Conservation (phyloP, 1,140 invertebrate genomes). For the Battus philenor region DNA sequence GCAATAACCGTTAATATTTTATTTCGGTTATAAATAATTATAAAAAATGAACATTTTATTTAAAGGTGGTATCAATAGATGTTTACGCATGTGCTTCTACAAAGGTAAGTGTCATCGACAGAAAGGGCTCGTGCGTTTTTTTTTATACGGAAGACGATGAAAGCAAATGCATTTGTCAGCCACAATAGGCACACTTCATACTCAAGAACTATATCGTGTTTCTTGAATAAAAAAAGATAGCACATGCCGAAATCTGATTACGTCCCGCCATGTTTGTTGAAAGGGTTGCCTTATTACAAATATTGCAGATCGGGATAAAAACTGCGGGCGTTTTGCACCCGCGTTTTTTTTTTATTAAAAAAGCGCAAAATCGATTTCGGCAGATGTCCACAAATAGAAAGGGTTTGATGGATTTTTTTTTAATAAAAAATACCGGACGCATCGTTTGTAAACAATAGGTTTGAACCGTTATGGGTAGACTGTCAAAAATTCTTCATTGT, state of each 20-base stretch:
- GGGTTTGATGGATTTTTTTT: slow-evolving; percentile 66
- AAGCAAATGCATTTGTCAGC: slow-evolving; percentile 64
- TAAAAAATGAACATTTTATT: slow-evolving; percentile 4
- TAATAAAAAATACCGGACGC: slow-evolving; percentile 57
- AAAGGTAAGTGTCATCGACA: slow-evolving; percentile 25
- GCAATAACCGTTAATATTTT: not conserved
- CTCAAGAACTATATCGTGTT: slow-evolving; percentile 69
- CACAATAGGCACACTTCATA: slow-evolving; percentile 66
- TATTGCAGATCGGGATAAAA: slow-evolving; percentile 48
- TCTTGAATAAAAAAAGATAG: slow-evolving; percentile 58
- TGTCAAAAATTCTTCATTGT: slow-evolving; percentile 61
- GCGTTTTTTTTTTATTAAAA: slow-evolving; percentile 52
- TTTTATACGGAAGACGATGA: slow-evolving; percentile 65
- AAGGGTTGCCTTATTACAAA: slow-evolving; percentile 64
- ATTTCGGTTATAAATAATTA: not conserved
- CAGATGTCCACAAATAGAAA: slow-evolving; percentile 72
- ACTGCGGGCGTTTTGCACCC: slow-evolving; percentile 55
- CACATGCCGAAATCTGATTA: slow-evolving; percentile 74
- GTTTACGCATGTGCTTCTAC: slow-evolving; percentile 25
- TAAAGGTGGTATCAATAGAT: slow-evolving; percentile 28
- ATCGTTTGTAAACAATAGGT: slow-evolving; percentile 58
- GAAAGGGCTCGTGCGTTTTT: slow-evolving; percentile 67
- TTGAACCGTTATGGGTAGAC: slow-evolving; percentile 54
- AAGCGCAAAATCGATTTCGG: slow-evolving; percentile 72
- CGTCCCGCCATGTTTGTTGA: slow-evolving; percentile 54